Percentiles rank a stretch among this genome's conserved stretches.
Conservation (phyloP, 2,888 invertebrate genomes). For the Itoplectis maculator region DNA sequence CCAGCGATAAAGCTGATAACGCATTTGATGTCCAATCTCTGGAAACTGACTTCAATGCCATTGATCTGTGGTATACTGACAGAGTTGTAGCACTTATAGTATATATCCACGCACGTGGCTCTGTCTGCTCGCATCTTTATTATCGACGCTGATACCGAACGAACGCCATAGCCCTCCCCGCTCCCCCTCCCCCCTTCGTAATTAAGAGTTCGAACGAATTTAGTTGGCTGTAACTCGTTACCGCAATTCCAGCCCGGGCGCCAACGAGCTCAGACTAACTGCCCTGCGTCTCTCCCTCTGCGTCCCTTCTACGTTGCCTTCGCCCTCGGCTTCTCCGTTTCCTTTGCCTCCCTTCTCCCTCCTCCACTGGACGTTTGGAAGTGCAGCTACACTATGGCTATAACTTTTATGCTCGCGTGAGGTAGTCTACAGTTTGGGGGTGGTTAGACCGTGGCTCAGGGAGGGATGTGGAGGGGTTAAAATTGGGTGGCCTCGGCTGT, state of each 20-base stretch:
- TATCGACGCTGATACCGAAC: slow-evolving; percentile 49
- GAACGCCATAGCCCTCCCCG: neutral
- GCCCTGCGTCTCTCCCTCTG: slow-evolving; percentile 36
- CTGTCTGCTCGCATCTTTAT: slow-evolving; percentile 56
- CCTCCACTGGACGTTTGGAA: slow-evolving; percentile 58
- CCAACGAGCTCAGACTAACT: slow-evolving; percentile 44
- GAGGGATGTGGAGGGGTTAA: neutral
- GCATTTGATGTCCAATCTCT: too few species aligned
- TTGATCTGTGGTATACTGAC: too few species aligned
- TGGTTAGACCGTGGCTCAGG: neutral
- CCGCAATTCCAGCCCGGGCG: slow-evolving; percentile 55
- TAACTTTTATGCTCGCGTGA: slow-evolving; percentile 70
- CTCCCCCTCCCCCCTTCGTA: slow-evolving; percentile 29
- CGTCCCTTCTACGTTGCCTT: neutral
- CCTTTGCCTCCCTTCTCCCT: neutral
- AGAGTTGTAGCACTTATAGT: too few species aligned
- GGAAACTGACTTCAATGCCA: too few species aligned
- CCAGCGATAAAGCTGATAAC: neutral
- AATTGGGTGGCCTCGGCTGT: slow-evolving; percentile 9
- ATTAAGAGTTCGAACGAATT: slow-evolving; percentile 67
- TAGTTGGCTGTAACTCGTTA: slow-evolving; percentile 64
- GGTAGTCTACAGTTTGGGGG: slow-evolving; percentile 35
- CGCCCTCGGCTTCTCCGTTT: too few species aligned
- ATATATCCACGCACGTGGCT: neutral
- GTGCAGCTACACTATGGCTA: slow-evolving; percentile 57